Conservation (phyloP, 2,113 vertebrate genomes). For the Misgurnus anguillicaudatus region DNA sequence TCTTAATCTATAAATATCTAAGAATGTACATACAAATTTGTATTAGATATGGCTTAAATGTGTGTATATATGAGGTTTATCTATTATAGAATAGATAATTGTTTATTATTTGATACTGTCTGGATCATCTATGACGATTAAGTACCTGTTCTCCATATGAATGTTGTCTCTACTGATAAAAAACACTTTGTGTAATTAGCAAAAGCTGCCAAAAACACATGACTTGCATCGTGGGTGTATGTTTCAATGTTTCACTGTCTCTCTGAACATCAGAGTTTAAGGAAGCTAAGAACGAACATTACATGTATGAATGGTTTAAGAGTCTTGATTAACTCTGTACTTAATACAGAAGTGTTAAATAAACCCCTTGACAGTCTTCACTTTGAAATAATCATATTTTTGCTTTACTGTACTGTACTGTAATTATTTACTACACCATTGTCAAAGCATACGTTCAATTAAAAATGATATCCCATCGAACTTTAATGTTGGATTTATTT, state of each 20-base stretch:
- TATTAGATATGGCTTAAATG: slow-evolving; percentile 42
- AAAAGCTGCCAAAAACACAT: slow-evolving; percentile 33
- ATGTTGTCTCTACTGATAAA: slow-evolving; percentile 35
- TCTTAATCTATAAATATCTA: slow-evolving; percentile 42
- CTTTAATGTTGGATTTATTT: background rate
- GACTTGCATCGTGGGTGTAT: slow-evolving; percentile 11
- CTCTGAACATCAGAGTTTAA: background rate
- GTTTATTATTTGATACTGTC: slow-evolving; percentile 29
- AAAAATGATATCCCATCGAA: slow-evolving; percentile 62
- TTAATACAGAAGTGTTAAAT: background rate
- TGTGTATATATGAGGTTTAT: slow-evolving; percentile 41
- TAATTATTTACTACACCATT: slow-evolving; percentile 61
- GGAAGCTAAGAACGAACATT: slow-evolving; percentile 7
- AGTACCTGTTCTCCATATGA: slow-evolving; percentile 34
- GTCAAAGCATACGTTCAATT: slow-evolving; percentile 64
- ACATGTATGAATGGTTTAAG: background rate
- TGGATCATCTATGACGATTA: slow-evolving; percentile 9
- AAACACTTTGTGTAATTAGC: slow-evolving; percentile 15
- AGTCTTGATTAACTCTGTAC: background rate
- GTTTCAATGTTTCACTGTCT: slow-evolving; percentile 25
- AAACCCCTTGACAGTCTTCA: background rate
- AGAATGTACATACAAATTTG: slow-evolving; percentile 46
- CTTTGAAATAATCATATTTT: slow-evolving; percentile 61
- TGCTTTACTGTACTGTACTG: slow-evolving; percentile 62
- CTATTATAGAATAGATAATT: slow-evolving; percentile 37